phyloP scores from a whole-genome alignment of 30 jellyfish, hydroid and myxozoan species.

The Catostylus mosaicus region DNA sequence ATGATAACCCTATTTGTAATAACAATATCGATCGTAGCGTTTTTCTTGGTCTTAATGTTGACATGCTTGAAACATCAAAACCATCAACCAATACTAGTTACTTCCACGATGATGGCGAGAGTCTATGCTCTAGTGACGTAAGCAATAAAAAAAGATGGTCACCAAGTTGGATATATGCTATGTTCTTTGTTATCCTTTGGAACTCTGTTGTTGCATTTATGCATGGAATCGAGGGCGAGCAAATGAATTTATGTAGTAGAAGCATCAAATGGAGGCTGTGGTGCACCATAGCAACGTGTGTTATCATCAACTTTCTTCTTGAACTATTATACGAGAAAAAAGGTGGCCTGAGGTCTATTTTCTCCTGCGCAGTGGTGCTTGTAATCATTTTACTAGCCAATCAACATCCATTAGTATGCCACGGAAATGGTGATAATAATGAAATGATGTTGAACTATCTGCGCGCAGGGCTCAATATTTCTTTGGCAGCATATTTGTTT shows the following conservation, averaged over 20 bases:
- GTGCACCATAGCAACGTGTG: conserved; percentile 37
- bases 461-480: conserved; percentile 33
- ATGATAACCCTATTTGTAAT: neutral
- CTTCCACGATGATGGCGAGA: conserved; percentile 55
- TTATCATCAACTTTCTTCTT: conserved; percentile 7
- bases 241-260: conserved; percentile 20
- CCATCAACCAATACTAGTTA: conserved; percentile 64
- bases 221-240: conserved; percentile 47
- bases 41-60: conserved; percentile 2
- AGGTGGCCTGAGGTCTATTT: neutral
- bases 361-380: neutral
- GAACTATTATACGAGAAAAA: conserved; percentile 41
- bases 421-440: neutral
- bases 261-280: conserved; percentile 57
- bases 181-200: conserved; percentile 29
- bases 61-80: conserved; percentile 9
- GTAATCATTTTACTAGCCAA: conserved; percentile 9
- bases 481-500: conserved; percentile 8
- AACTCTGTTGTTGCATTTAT: conserved; percentile 43
- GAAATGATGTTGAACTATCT: conserved; percentile 5
- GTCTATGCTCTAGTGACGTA: neutral
- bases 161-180: conserved; percentile 44
- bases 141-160: neutral
- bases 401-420: conserved; percentile 40
- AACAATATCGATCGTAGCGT: neutral